Evolutionary conservation across 2,888 invertebrate genomes (phyloP), one percentile per base, ranked within the genome.

Genomic region (Boloria euphrosyne): DNA sequence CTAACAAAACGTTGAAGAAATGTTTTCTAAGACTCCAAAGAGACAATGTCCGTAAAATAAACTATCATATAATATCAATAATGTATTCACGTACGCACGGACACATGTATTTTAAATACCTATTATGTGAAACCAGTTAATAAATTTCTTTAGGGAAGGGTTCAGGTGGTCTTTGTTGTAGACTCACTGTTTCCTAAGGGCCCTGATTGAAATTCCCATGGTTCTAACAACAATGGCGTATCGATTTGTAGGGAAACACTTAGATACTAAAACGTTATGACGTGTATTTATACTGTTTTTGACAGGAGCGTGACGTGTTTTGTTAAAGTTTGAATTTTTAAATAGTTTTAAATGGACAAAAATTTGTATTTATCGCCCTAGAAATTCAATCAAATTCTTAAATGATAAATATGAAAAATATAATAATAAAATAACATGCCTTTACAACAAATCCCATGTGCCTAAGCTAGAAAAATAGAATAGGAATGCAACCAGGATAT

Each of bases 1-100:
- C 78, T 78, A 76, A 75, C 75, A 67, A 62, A 74, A 74, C 53
- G 74, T 79, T 80, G 78, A 38, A 38, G 2, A 31, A 38, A 38
- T 38, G 10, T 80, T 80, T 80, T 81, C 81, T 79, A 77, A 83
- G 78, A 78, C 78, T 74, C 76, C 75, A 80, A 75, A 80, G 38
- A 80, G 75, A 84, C 85, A 85, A 83, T 82, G 77, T 76, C 76
- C 68, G 75, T 81, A 88, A 91, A 91, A 89, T 91, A 91, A 90
- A 91, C 90, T 90, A 90, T 90, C 90, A 89, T 90, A 90, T 87
- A 91, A 91, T 91, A 90, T 90, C 91, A 90, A 91, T 90, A 90
- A 89, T 90, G 87, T 83, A 88, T 89, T 85, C 85, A 83, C 76
- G 80, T 77, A 82, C 78, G 80, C 77, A 83, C 86, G 84, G 86